A percentile compares a stretch with the other conserved stretches of the same genome.
phyloP scores from a whole-genome alignment of 2,888 invertebrate genomes.

The Idaea dimidiata region DNA sequence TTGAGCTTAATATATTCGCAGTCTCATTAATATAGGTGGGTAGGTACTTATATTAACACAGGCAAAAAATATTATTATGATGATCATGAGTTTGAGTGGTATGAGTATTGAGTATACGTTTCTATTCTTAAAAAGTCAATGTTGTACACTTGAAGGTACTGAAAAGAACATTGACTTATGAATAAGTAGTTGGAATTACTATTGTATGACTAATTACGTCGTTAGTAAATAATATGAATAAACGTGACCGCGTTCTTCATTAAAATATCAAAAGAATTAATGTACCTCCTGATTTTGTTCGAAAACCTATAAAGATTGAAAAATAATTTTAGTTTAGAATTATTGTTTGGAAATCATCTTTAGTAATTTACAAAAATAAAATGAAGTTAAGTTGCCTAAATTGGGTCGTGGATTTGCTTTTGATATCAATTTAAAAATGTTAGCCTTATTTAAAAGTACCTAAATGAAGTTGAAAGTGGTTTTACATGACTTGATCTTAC shows the following conservation, averaged over 20 bases:
- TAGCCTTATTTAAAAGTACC: no score
- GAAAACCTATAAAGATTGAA: no score
- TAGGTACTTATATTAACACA: background rate
- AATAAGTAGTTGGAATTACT: background rate
- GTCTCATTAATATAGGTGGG: background rate
- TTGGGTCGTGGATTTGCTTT: no score
- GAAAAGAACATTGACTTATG: background rate
- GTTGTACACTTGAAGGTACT: background rate
- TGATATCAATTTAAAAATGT: no score
- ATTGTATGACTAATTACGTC: background rate
- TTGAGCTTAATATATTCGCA: background rate
- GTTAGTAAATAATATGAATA: background rate
- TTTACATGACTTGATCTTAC: background rate
- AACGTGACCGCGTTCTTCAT: background rate
- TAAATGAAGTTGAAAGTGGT: background rate
- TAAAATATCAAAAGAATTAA: background rate
- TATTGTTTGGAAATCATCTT: no score
- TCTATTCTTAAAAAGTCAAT: no score
- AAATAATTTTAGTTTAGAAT: no score
- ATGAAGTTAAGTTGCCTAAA: no score
- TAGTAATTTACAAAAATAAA: no score
- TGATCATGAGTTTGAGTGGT: background rate
- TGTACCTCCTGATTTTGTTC: no score
- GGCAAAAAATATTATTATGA: background rate
- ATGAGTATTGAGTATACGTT: background rate